Percentiles rank a stretch among this genome's conserved stretches.
phyloP scores from a whole-genome alignment of 2,797 vertebrate genomes.

The Micromesistius poutassou region DNA sequence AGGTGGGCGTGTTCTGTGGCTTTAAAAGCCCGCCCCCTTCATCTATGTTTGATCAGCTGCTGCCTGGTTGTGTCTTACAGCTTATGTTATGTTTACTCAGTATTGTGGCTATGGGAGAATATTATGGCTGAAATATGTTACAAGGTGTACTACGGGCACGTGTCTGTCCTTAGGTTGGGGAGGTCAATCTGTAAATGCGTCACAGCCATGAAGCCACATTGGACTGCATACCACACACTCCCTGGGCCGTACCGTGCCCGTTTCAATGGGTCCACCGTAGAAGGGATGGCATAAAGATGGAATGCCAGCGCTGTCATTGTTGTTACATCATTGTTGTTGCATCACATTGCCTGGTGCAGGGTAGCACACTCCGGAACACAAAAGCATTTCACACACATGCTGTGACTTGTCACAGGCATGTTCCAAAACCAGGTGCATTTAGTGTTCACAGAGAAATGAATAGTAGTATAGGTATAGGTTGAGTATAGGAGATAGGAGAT shows the following conservation, averaged over 20 bases:
- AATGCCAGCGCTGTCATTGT: constrained; percentile 62
- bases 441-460: constrained; percentile 43
- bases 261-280: constrained; percentile 38
- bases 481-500: too few species aligned
- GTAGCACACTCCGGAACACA: constrained; percentile 55
- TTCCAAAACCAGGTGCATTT: constrained; percentile 46
- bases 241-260: constrained; percentile 25
- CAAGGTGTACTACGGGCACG: too few species aligned
- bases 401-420: constrained; percentile 53
- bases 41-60: too few species aligned
- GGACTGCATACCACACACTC: constrained; percentile 10
- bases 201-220: not conserved
- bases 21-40: too few species aligned
- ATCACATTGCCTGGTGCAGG: constrained; percentile 58
- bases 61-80: too few species aligned
- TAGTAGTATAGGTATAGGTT: constrained; percentile 41
- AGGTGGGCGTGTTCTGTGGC: too few species aligned
- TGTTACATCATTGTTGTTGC: constrained; percentile 60
- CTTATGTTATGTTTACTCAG: too few species aligned
- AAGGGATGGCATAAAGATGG: constrained; percentile 53
- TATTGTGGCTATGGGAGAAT: too few species aligned
- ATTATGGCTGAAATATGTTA: too few species aligned
- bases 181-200: not conserved
- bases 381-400: constrained; percentile 63
- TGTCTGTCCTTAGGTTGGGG: not conserved